phyloP scores from a whole-genome alignment of 1,140 invertebrate genomes.

The Saxidomus purpurata region DNA sequence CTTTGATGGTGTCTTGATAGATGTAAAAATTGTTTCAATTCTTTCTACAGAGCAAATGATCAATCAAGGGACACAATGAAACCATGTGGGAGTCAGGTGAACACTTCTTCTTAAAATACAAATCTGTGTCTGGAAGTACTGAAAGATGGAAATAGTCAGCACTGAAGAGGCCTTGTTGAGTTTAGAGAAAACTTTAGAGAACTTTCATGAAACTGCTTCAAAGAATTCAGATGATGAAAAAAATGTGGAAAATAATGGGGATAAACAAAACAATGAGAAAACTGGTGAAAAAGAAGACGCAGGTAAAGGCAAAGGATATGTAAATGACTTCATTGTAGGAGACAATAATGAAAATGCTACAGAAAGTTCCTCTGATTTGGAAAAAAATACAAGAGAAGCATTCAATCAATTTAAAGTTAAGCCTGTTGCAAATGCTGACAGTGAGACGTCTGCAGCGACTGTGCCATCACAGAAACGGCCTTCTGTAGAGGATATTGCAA shows the following conservation, averaged over 20 bases:
- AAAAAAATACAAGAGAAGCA: constrained; percentile 13
- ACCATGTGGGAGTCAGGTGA: no score
- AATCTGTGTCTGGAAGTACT: no score
- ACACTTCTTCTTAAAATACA: no score
- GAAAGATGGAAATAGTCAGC: not conserved
- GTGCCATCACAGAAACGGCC: not conserved
- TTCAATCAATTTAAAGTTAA: constrained; percentile 29
- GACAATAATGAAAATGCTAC: not conserved
- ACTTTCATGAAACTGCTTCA: not conserved
- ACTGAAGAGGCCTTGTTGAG: not conserved
- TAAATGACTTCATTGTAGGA: not conserved
- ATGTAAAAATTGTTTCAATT: no score
- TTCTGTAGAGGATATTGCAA: constrained; percentile 27
- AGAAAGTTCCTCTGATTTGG: not conserved
- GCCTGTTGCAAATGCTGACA: not conserved
- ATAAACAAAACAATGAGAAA: not conserved
- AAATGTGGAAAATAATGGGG: not conserved
- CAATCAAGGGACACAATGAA: no score
- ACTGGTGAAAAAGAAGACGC: not conserved
- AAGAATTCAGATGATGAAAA: not conserved
- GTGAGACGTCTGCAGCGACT: not conserved
- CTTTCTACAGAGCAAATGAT: no score
- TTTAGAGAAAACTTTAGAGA: not conserved
- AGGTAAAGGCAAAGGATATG: not conserved
- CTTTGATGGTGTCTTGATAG: no score